Percentiles rank a stretch among this genome's conserved stretches.
Evolutionary conservation across 2,797 vertebrate genomes (phyloP).

Genomic region (Xenentodon cancila): DNA sequence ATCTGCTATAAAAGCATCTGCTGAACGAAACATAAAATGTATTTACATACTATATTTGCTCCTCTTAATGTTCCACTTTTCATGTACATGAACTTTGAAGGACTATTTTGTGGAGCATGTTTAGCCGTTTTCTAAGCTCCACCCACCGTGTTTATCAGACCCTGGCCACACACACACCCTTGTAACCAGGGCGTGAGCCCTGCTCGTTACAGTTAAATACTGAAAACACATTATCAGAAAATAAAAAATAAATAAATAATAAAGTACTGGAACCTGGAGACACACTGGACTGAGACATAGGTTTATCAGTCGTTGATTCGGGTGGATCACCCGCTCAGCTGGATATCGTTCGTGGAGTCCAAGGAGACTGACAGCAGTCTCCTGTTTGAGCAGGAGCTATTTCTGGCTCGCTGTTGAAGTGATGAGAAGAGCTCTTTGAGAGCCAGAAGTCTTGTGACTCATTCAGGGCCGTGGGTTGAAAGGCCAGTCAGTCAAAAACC

Average conservation of each 20-base stretch:
- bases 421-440: conserved; percentile 41
- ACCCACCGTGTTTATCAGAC: conserved; percentile 56
- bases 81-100: too few relatives aligned
- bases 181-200: not conserved
- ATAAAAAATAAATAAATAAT: not conserved
- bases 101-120: not conserved
- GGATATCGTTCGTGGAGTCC: not conserved
- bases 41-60: too few relatives aligned
- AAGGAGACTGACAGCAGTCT: conserved; percentile 5
- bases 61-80: too few relatives aligned
- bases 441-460: conserved; percentile 53
- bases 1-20: not conserved
- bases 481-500: not conserved
- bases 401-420: conserved; percentile 13
- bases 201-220: not conserved
- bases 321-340: conserved; percentile 8
- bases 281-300: too few relatives aligned
- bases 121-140: conserved; percentile 26
- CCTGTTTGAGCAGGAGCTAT: conserved; percentile 22
- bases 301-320: conserved; percentile 4
- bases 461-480: conserved; percentile 18
- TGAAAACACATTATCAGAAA: not conserved
- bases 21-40: too few relatives aligned
- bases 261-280: too few relatives aligned
- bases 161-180: conserved; percentile 7